Conservation (phyloP, 2,888 invertebrate species). For the Habrosyne pyritoides region DNA sequence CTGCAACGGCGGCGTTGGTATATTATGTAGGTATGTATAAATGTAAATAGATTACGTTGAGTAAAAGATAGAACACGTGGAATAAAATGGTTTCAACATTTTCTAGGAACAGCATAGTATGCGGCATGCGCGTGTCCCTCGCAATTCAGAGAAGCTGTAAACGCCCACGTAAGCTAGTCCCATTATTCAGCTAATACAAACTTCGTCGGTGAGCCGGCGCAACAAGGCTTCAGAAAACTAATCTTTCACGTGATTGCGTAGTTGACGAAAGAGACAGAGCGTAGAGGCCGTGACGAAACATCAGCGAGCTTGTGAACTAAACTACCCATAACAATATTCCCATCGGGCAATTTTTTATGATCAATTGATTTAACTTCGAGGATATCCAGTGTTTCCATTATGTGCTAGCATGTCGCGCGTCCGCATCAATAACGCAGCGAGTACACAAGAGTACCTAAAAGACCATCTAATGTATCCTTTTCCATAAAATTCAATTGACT, state of each 20-base stretch:
- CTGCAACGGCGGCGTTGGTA: background rate
- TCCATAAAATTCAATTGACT: constrained; percentile 57
- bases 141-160: constrained; percentile 55
- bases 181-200: no score
- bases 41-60: background rate
- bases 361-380: constrained; percentile 36
- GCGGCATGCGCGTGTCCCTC: constrained; percentile 35
- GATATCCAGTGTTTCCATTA: background rate
- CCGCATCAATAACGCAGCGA: background rate
- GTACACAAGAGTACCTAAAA: background rate
- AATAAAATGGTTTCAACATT: constrained; percentile 56
- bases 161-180: constrained; percentile 42
- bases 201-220: no score
- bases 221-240: no score
- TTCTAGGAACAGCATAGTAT: constrained; percentile 51
- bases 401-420: background rate
- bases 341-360: constrained; percentile 37
- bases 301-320: no score
- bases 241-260: no score
- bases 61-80: constrained; percentile 11
- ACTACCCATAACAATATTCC: constrained; percentile 30
- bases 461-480: constrained; percentile 40
- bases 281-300: no score
- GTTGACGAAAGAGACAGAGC: no score
- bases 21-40: background rate